Base-by-base conservation (phyloP, 1,140 invertebrate species). In the Drosophila gunungcola region DNA sequence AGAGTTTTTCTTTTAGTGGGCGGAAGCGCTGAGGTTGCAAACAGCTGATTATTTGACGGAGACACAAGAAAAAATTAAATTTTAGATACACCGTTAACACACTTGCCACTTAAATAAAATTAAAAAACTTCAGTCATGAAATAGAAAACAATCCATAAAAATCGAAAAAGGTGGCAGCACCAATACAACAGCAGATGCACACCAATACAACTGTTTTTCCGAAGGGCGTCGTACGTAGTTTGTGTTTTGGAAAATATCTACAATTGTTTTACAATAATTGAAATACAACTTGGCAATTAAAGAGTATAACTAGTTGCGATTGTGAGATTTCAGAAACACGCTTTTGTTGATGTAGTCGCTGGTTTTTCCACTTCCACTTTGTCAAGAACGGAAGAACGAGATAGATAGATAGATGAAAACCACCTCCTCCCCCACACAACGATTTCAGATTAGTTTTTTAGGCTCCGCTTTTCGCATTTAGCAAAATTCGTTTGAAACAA, bases 161-260 rank as follows among this genome's bases (percentile, higher is more conserved):
- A 86, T 80, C 61, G 67, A 85, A 84, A 32, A 84, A 61, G 45
- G 65, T 80, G 78, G 81, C 78, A 80, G 80, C 72, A 34, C 76
- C 43, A 65, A 57, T 46, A 60, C 60, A 72, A 45, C 52, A 21
- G 43, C 36, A 57, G 38, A 34, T 39, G 38, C 34, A 43, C 60
- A 38, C 64, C 39, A 64, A 54, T 29, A 56, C 55, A 70, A 55
- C 32, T 53, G 58, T 13, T 36, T 36, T 45, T 41, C 27, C 43
- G 56, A 76, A 67, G 80, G 82, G 82, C 73, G 80, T 85, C 77
- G 67, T 53, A 63, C 53, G 75, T 65, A 29, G 25, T 41, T 64
- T 52, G 36, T 53, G 43, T 65, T 67, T 49, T 65, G 21, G 16
- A 39, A 38, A 65, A 63, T 42, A 42, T 32, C 53, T 60, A 42